Evolutionary conservation across 1,140 invertebrate genomes (phyloP).

Genomic region (Drosophila parvula): DNA sequence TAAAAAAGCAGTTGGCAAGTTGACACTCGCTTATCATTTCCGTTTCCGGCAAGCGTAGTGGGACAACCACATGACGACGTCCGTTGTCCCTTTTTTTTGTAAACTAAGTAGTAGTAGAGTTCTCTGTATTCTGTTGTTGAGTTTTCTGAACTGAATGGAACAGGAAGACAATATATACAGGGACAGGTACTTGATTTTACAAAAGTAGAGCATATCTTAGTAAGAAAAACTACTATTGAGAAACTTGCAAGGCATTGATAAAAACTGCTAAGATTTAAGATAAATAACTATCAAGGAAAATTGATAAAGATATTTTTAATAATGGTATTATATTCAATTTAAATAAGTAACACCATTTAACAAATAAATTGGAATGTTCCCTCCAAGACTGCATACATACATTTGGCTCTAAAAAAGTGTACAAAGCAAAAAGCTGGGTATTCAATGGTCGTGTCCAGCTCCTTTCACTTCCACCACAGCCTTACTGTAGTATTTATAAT

Average conservation of each 20-base stretch:
- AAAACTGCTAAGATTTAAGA: neutral
- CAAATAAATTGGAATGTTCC: neutral
- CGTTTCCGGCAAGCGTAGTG: slow-evolving; percentile 61
- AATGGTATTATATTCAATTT: neutral
- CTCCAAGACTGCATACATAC: too few relatives aligned
- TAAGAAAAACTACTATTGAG: neutral
- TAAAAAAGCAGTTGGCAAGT: slow-evolving; percentile 65
- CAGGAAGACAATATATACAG: neutral
- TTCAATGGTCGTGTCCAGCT: neutral
- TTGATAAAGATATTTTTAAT: neutral
- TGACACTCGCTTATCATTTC: slow-evolving; percentile 76
- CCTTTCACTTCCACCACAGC: neutral
- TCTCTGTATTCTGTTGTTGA: neutral
- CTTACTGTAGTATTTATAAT: too few relatives aligned
- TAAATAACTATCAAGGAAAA: neutral
- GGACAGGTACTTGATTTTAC: too few relatives aligned
- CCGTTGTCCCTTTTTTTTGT: slow-evolving; percentile 27
- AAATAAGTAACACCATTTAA: too few relatives aligned
- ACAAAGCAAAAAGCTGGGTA: neutral
- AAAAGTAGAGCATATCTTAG: too few relatives aligned
- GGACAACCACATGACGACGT: slow-evolving; percentile 50
- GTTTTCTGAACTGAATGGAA: neutral
- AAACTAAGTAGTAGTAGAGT: neutral
- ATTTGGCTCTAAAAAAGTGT: neutral
- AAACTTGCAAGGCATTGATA: too few relatives aligned